Base-by-base conservation (phyloP, 2,113 vertebrate species). In the Pelobates fuscus region DNA sequence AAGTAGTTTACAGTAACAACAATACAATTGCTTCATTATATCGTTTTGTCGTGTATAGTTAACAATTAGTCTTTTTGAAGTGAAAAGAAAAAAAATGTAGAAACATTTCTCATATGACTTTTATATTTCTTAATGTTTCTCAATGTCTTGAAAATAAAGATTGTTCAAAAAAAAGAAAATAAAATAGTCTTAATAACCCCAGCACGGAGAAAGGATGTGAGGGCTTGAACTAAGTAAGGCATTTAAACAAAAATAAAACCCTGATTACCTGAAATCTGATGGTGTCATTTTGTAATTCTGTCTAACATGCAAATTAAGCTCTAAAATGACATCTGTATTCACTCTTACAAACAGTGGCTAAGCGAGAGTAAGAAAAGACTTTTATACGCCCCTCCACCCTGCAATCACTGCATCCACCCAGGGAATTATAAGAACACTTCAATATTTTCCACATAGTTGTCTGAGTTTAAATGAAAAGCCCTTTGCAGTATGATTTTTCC, bases 241-340 rank as follows among this genome's bases (percentile, higher is more conserved):
- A 17, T 20, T 43, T 27, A 71, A 46, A 44, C 24, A 61, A 44
- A 44, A 71, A 71, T 60, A 71, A 60, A 71, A n/a, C n/a, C n/a
- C 57, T 60, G 69, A 71, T 71, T 61, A 27, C 23, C 67, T 58
- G n/a, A 44, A 29, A 21, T n/a, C 25, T n/a, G 24, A 24, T 43
- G 61, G 70, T 57, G 71, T 57, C 46, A 58, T 60, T 60, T 59
- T 46, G 24, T 58, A 32, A 76, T 27, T 21, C 21, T 41, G n/a
- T 37, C 32, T 11, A 67, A 11, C 29, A 55, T 58, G 49, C 52
- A 76, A 76, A 29, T 58, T 18, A 59, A 27, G 12, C 37, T 44
- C 17, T 49, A 66, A 59, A 23, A 23, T 67, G 64, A 76, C 54
- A 60, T 76, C 72, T 67, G 64, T 37, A 67, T 52, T 67, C 55